Base-by-base conservation (phyloP, 2,888 invertebrate genomes). In the Melangyna quadrimaculata region DNA sequence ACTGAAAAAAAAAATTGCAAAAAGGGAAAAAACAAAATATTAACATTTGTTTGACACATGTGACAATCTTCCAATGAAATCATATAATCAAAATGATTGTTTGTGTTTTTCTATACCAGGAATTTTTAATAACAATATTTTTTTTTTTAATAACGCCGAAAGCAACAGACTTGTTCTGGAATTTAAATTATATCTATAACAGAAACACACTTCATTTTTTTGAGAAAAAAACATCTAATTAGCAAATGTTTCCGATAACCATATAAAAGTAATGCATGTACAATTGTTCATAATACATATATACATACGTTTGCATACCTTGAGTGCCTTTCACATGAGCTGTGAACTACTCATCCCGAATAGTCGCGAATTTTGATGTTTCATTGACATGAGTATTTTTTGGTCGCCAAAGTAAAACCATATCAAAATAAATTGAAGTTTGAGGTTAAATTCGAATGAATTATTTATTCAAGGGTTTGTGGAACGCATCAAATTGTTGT, bases 41-140 rank as follows among this genome's bases (percentile, higher is more conserved):
- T 72, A 77, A 80, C 84, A 86, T 86, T 86, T 86, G 84, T 77
- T 86, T 86, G 84, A 86, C 84, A 81, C 72, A 81, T 77, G 84
- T 77, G 80, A 86, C 79, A 84, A 59, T 67, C 45, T 65, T 35
- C 37, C 48, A 80, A 51, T 51, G 17, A 35, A 67, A 67, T 67
- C 35, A 10, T 59, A 63, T 40, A 67, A 71, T 12, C 48, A 17
- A 40, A 43, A 35, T 17, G 57, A 71, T 69, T 72, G 77, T 72
- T 77, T n/a, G n/a, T n/a, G n/a, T n/a, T n/a, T n/a, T n/a, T n/a
- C n/a, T 77, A 71, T 6, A 35, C 29, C 1, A 22, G 35, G 22
- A 19, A 51, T 24, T 1, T 24, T 51, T 48, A 22, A 3, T 1
- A 5, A 43, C 8, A 19, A 45, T 19, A 40, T 59, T 32, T 57